Evolutionary conservation across 1,140 invertebrate genomes (phyloP), one percentile per base, ranked within the genome.

Genomic region (Orius laevigatus): DNA sequence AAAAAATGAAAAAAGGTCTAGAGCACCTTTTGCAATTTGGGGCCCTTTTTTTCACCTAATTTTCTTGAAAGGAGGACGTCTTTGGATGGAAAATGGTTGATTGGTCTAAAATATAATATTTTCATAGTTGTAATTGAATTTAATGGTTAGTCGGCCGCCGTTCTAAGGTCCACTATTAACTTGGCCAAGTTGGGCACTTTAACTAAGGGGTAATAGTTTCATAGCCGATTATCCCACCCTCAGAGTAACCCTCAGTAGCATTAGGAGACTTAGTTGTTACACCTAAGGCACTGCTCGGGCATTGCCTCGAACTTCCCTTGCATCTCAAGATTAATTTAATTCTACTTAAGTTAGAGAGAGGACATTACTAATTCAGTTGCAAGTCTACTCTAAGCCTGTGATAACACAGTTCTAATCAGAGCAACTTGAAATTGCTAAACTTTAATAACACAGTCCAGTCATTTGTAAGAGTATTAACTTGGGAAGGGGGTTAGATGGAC

Each of bases 251-350:
- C 36, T 38, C 36, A 38, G 15, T 12, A 16, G 36, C 15, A 38
- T 38, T 38, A 38, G 36, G n/a, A 16, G 36, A 38, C 36, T 38
- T 12, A 38, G 36, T 38, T 16, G n/a, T 38, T 25, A 25, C 25
- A 25, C 25, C 25, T 25, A 25, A 25, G 25, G 36, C 36, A 8
- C 33, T 34, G 33, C 33, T n/a, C 8, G 6, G 6, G 8, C 33
- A 38, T n/a, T n/a, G n/a, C 3, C 4, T n/a, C 15, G 36, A n/a
- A n/a, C 15, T 16, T 16, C n/a, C n/a, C 36, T 16, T 12, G 36
- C 36, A 38, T 38, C 36, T 38, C 36, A 38, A 38, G 36, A 38
- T 38, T 38, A 38, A 38, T 38, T 38, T 38, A 38, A 38, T 38
- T 38, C 36, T 38, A 10, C 36, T 38, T 38, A 38, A 38, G n/a